phyloP scores from a whole-genome alignment of 2,797 vertebrate genomes.

The Ptychobarbus kaznakovi region DNA sequence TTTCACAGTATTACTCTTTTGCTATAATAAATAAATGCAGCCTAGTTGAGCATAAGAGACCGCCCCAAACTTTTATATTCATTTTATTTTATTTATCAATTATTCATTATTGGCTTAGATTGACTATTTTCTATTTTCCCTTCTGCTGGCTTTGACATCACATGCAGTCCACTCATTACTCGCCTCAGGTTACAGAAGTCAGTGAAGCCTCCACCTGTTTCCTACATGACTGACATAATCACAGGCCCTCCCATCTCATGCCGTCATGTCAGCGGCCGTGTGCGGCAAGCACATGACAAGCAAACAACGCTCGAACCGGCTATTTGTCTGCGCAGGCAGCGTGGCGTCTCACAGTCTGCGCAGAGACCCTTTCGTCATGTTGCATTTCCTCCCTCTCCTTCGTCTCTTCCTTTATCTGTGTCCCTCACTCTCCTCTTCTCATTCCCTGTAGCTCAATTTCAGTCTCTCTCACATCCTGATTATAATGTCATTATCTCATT shows the following conservation, averaged over 20 bases:
- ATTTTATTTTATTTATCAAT: not conserved
- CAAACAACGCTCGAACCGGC: conserved; percentile 87
- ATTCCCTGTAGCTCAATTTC: conserved; percentile 54
- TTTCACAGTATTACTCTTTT: not conserved
- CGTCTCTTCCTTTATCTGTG: conserved; percentile 69
- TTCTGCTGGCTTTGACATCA: not conserved
- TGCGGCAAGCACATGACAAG: conserved; percentile 84
- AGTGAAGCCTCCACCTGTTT: conserved; percentile 86
- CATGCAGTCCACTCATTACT: not conserved
- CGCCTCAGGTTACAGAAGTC: conserved; percentile 21
- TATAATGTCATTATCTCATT: conserved; percentile 65
- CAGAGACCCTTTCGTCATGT: conserved; percentile 84
- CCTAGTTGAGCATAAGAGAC: not conserved
- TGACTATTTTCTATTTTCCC: not conserved
- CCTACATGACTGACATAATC: conserved; percentile 71
- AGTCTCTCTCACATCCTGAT: conserved; percentile 68
- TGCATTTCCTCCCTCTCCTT: conserved; percentile 85
- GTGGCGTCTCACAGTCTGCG: conserved; percentile 90
- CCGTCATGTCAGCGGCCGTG: conserved; percentile 87
- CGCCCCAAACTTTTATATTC: not conserved
- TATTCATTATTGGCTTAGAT: not conserved
- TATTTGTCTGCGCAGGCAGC: conserved; percentile 90
- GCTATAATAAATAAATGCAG: not conserved
- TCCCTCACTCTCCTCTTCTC: conserved; percentile 37
- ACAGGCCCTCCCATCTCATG: conserved; percentile 84